phyloP scores from a whole-genome alignment of 1,140 invertebrate species.

The Mercenaria mercenaria region DNA sequence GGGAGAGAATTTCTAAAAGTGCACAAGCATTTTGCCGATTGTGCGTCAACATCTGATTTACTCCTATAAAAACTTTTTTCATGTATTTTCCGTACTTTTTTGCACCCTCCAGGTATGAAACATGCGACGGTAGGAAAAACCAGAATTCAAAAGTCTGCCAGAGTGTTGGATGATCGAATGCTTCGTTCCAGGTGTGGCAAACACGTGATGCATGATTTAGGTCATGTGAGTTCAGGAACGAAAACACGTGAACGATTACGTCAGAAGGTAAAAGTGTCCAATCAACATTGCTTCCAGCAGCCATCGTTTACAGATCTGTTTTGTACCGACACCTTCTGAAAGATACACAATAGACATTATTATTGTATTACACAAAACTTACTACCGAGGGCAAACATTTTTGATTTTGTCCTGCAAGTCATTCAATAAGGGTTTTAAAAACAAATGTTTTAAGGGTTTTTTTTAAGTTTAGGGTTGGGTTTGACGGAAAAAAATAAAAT shows the following conservation, averaged over 20 bases:
- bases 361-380: no score
- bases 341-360: no score
- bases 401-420: no score
- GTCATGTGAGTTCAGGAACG: conserved; percentile 61
- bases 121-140: conserved; percentile 57
- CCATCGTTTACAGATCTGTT: background rate
- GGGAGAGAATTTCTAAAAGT: conserved; percentile 60
- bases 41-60: conserved; percentile 49
- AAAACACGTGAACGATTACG: conserved; percentile 70
- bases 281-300: background rate
- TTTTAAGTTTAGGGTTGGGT: no score
- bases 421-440: no score
- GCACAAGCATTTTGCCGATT: conserved; percentile 69
- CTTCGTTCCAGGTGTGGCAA: conserved; percentile 66
- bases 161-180: conserved; percentile 65
- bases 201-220: conserved; percentile 64
- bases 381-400: no score
- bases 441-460: no score
- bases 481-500: no score
- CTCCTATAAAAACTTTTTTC: conserved; percentile 50
- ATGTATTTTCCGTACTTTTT: conserved; percentile 65
- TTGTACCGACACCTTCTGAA: no score
- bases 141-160: conserved; percentile 66
- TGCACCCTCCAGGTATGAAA: conserved; percentile 29
- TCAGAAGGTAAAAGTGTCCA: conserved; percentile 69